Evolutionary conservation across 2,888 invertebrate genomes (phyloP).

Genomic region (Dasysyrphus tricinctus): DNA sequence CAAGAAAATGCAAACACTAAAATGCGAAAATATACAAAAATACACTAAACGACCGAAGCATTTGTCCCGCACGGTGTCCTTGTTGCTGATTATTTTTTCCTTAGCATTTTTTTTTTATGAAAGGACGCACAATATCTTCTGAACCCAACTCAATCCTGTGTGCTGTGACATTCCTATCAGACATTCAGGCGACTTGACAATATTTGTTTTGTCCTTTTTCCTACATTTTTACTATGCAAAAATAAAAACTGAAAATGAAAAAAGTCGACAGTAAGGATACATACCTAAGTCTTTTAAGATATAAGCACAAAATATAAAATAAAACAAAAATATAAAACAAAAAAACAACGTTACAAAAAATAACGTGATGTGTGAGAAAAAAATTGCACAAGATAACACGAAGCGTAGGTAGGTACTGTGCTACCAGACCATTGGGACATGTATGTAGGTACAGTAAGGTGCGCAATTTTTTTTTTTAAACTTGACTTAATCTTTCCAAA

Average conservation of each 20-base stretch:
- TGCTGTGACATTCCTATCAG: conserved; percentile 39
- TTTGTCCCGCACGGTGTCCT: neutral
- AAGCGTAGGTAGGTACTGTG: conserved; percentile 17
- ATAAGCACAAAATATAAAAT: neutral
- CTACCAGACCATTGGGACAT: neutral
- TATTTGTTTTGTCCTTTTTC: conserved; percentile 50
- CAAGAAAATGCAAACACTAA: conserved; percentile 40
- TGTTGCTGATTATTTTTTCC: neutral
- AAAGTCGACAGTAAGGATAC: conserved; percentile 23
- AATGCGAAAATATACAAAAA: conserved; percentile 17
- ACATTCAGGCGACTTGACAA: conserved; percentile 61
- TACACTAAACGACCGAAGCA: neutral
- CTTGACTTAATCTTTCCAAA: neutral
- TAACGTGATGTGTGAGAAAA: conserved; percentile 70
- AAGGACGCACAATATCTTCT: conserved; percentile 22
- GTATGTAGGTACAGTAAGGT: neutral
- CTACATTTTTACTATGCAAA: conserved; percentile 25
- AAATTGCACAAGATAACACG: conserved; percentile 55
- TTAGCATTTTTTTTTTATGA: conserved; percentile 52
- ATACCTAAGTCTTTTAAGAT: conserved; percentile 9
- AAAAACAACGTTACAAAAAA: conserved; percentile 45
- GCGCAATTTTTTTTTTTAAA: neutral
- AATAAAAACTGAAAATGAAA: conserved; percentile 20
- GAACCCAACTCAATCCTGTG: conserved; percentile 25
- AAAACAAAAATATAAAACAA: neutral